Evolutionary conservation across 2,113 vertebrate genomes (phyloP).

Genomic region (Anoura caudifer): DNA sequence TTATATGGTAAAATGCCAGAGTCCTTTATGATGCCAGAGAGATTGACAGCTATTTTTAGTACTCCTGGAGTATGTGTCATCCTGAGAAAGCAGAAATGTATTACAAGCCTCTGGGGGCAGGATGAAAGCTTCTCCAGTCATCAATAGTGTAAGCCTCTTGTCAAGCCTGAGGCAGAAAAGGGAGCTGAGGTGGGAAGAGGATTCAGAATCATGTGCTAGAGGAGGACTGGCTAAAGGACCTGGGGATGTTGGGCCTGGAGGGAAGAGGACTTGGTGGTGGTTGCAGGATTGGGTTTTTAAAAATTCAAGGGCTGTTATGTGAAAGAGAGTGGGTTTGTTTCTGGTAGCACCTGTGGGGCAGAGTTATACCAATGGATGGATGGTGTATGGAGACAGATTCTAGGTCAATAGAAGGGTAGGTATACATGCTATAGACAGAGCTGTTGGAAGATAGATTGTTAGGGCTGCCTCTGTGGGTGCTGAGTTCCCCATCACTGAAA

Average conservation of each 20-base stretch:
- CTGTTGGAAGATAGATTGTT: not conserved
- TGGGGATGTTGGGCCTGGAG: not conserved
- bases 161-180: slow-evolving; percentile 50
- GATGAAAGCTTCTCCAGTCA: slow-evolving; percentile 48
- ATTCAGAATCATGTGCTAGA: not conserved
- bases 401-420: not conserved
- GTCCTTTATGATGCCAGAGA: slow-evolving; percentile 39
- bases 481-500: not conserved
- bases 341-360: not conserved
- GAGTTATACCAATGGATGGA: not conserved
- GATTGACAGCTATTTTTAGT: slow-evolving; percentile 63
- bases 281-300: slow-evolving; percentile 1
- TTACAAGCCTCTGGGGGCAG: slow-evolving; percentile 51
- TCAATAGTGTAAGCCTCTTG: slow-evolving; percentile 58
- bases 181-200: not conserved
- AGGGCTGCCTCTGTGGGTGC: not conserved
- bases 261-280: not conserved
- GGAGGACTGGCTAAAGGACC: not conserved
- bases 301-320: not conserved
- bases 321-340: slow-evolving; percentile 9
- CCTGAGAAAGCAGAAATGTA: slow-evolving; percentile 61
- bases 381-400: not conserved
- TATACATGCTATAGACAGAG: not conserved
- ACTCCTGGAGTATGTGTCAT: slow-evolving; percentile 48
- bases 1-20: slow-evolving; percentile 53